Evolutionary conservation across 1,140 invertebrate species (phyloP).

Genomic region (Luehdorfia chinensis): DNA sequence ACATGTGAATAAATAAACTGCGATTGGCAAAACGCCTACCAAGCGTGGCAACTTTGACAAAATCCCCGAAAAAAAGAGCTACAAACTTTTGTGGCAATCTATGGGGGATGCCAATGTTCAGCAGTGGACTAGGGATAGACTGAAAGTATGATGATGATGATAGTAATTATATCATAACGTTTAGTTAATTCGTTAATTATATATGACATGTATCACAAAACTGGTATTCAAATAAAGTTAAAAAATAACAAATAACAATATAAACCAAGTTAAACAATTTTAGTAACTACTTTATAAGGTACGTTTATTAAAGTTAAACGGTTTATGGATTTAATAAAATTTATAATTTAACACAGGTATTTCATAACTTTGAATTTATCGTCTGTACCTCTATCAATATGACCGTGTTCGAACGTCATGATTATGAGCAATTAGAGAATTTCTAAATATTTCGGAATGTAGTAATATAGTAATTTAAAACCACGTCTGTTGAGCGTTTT

Average conservation of each 20-base stretch:
- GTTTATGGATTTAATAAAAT: background rate
- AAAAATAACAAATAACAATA: background rate
- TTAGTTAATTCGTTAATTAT: background rate
- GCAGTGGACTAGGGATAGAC: too few species aligned
- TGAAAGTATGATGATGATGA: too few species aligned
- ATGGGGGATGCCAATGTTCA: too few species aligned
- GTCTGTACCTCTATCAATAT: background rate
- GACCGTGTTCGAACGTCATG: background rate
- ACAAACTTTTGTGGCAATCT: too few species aligned
- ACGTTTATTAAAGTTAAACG: constrained; percentile 17
- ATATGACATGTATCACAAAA: background rate
- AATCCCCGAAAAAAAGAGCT: too few species aligned
- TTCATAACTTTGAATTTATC: background rate
- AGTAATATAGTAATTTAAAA: too few species aligned
- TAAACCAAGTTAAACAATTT: background rate
- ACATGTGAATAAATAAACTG: too few species aligned
- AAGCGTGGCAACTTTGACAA: too few species aligned
- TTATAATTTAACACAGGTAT: background rate
- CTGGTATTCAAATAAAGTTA: background rate
- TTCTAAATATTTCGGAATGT: background rate
- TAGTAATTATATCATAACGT: background rate
- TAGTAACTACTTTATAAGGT: constrained; percentile 5
- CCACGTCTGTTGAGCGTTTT: background rate
- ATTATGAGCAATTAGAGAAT: background rate
- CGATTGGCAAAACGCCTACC: too few species aligned